A percentile compares a stretch with the other conserved stretches of the same genome.
Conservation (phyloP, 2,888 invertebrate genomes). For the Caenorhabditis macrosperma region DNA sequence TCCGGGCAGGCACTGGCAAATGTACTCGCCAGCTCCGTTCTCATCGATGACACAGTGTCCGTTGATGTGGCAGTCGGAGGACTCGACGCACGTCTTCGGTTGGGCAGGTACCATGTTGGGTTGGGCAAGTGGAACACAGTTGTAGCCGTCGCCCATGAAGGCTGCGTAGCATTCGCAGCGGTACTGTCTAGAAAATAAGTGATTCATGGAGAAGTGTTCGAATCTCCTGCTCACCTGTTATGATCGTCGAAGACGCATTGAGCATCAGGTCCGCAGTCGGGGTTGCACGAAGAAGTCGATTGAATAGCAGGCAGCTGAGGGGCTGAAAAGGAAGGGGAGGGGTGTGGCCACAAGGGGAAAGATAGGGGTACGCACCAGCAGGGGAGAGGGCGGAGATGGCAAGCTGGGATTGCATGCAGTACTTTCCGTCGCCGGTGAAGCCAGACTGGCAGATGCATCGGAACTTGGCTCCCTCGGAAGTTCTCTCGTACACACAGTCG, state of each 20-base stretch:
- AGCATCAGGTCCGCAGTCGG: constrained; percentile 81
- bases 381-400: constrained; percentile 63
- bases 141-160: constrained; percentile 80
- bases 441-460: constrained; percentile 81
- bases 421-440: constrained; percentile 81
- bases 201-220: background rate
- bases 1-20: constrained; percentile 81
- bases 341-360: background rate
- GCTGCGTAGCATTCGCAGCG: constrained; percentile 78
- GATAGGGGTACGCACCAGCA: constrained; percentile 21
- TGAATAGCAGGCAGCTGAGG: constrained; percentile 25
- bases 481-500: constrained; percentile 79
- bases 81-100: constrained; percentile 79
- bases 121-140: constrained; percentile 64
- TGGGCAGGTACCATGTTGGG: constrained; percentile 51
- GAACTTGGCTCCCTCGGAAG: constrained; percentile 58
- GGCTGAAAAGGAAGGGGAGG: constrained; percentile 32
- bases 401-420: constrained; percentile 67
- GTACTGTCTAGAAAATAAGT: constrained; percentile 49
- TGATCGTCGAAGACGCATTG: constrained; percentile 83
- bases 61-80: constrained; percentile 81
- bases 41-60: constrained; percentile 81
- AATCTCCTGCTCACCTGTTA: constrained; percentile 51
- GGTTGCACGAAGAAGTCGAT: constrained; percentile 39
- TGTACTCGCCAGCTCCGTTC: constrained; percentile 78